Evolutionary conservation across 2,888 invertebrate genomes (phyloP).

Genomic region (Labia minor): DNA sequence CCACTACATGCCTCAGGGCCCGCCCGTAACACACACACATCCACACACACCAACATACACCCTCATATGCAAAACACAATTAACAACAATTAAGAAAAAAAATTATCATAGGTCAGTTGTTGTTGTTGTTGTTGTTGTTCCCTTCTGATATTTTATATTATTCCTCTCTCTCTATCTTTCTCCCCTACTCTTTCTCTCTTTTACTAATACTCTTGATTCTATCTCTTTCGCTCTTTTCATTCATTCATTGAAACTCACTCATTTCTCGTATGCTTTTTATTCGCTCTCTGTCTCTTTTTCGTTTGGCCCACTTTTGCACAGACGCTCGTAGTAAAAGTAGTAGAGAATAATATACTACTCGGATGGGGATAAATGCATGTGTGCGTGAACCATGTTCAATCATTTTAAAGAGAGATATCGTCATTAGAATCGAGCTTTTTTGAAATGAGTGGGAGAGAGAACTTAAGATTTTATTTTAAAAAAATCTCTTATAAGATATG

Average conservation of each 20-base stretch:
- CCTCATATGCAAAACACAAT: neutral
- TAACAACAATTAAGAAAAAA: neutral
- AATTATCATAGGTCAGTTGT: neutral
- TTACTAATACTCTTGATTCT: neutral
- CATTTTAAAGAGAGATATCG: neutral
- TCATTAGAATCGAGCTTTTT: neutral
- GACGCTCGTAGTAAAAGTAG: neutral
- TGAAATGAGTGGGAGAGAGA: too few relatives aligned
- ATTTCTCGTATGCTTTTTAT: slow-evolving; percentile 19
- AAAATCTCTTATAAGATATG: too few relatives aligned
- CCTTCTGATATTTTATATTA: too few relatives aligned
- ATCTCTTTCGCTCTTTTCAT: slow-evolving; percentile 21
- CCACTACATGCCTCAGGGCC: too few relatives aligned
- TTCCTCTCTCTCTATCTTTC: neutral
- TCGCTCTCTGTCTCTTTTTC: neutral
- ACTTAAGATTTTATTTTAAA: too few relatives aligned
- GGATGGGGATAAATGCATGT: neutral
- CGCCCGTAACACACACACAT: too few relatives aligned
- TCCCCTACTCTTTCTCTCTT: neutral
- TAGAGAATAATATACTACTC: neutral
- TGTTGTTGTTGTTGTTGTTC: too few relatives aligned
- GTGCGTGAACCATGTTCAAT: neutral
- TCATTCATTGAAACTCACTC: slow-evolving; percentile 26
- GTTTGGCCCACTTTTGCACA: neutral
- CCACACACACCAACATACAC: neutral